Percentiles rank a stretch among this genome's conserved stretches.
Evolutionary conservation across 2,797 vertebrate genomes (phyloP).

Genomic region (Eulemur mongoz): DNA sequence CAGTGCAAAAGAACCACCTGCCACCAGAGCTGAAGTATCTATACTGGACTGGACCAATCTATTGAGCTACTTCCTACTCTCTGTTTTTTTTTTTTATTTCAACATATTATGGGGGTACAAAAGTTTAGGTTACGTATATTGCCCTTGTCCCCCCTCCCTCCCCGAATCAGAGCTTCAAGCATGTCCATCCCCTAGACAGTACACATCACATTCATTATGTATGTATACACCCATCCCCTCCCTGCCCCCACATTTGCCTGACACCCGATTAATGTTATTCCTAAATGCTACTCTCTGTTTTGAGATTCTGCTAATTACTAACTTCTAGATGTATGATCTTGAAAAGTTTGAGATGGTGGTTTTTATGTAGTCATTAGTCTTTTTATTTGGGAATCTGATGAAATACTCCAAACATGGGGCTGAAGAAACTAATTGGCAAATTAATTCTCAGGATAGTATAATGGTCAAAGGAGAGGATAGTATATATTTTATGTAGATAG

Average conservation of each 20-base stretch:
- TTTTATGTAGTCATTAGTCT: conserved; percentile 1
- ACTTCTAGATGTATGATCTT: neutral
- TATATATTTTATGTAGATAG: conserved; percentile 2
- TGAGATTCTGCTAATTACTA: neutral
- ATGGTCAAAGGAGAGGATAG: conserved; percentile 9
- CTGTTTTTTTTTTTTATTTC: no score
- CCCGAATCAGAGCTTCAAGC: no score
- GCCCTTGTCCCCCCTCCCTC: no score
- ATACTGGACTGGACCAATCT: neutral
- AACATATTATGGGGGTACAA: no score
- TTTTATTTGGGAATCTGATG: conserved; percentile 39
- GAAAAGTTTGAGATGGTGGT: neutral
- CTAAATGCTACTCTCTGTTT: neutral
- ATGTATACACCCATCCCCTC: no score
- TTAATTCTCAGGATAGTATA: conserved; percentile 16
- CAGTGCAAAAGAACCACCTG: neutral
- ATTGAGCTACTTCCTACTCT: neutral
- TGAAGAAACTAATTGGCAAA: neutral
- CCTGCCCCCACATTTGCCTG: no score
- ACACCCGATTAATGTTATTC: no score
- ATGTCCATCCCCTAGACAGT: no score
- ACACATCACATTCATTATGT: no score
- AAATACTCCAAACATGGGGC: neutral
- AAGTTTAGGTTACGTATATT: no score
- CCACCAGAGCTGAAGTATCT: neutral